phyloP scores from a whole-genome alignment of 2,888 invertebrate species.

The Sepioteuthis lessoniana region DNA sequence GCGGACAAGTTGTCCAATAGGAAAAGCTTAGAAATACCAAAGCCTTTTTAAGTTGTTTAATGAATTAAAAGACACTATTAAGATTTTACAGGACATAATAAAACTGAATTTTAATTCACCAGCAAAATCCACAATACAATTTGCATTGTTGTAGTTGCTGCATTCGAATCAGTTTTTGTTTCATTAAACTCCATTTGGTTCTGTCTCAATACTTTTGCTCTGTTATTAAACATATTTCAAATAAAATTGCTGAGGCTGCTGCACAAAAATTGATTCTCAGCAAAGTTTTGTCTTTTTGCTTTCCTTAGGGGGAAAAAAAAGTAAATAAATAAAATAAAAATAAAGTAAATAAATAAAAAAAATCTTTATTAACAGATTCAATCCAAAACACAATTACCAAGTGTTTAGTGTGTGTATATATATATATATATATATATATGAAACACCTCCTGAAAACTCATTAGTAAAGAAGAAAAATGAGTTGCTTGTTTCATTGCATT shows the following conservation, averaged over 20 bases:
- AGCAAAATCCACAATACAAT: neutral
- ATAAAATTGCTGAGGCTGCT: neutral
- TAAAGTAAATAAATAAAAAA: neutral
- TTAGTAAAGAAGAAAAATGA: neutral
- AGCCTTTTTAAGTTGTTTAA: neutral
- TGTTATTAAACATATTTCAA: neutral
- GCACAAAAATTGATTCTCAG: neutral
- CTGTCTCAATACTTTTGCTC: neutral
- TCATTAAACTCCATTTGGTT: neutral
- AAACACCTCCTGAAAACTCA: neutral
- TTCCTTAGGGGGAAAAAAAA: too few relatives aligned
- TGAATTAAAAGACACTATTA: neutral
- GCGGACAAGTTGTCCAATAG: neutral
- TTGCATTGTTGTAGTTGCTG: neutral
- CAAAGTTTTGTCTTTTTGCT: neutral
- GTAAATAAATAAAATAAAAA: neutral
- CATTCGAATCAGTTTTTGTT: neutral
- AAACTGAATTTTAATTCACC: neutral
- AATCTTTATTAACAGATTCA: neutral
- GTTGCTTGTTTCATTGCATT: neutral
- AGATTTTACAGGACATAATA: neutral
- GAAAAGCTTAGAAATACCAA: neutral
- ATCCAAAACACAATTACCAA: neutral
- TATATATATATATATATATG: neutral
- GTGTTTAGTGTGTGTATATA: neutral